A percentile compares a stretch with the other conserved stretches of the same genome.
Evolutionary conservation across 2,797 vertebrate genomes (phyloP).

Genomic region (Rallus crepitans): DNA sequence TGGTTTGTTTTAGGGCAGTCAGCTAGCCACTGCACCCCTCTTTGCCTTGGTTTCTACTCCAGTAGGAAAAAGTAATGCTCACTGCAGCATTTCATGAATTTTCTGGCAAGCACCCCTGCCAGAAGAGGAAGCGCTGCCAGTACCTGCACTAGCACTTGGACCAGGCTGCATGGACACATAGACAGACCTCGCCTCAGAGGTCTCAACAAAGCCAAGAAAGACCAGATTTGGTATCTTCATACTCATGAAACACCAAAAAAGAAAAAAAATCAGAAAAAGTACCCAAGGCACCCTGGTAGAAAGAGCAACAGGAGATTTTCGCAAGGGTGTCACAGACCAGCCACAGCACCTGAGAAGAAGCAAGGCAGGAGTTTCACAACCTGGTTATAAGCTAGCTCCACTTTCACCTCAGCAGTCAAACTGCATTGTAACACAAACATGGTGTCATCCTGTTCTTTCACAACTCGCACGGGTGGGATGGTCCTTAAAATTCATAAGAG

Average conservation of each 20-base stretch:
- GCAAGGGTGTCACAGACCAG: neutral
- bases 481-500: neutral
- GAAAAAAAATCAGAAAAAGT: neutral
- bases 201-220: neutral
- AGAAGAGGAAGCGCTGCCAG: neutral
- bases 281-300: neutral
- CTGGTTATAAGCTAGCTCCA: neutral
- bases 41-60: neutral
- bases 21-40: neutral
- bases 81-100: neutral
- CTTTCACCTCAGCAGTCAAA: conserved; percentile 20
- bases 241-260: neutral
- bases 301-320: neutral
- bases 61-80: neutral
- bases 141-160: neutral
- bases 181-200: neutral
- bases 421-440: neutral
- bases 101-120: neutral
- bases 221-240: neutral
- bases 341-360: fast-evolving
- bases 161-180: neutral
- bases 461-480: neutral
- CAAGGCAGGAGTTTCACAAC: neutral
- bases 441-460: conserved; percentile 13
- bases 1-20: neutral